A percentile compares a stretch with the other conserved stretches of the same genome.
These are phyloP conservation scores for Archips crataeganus DNA, from an alignment of 2,888 invertebrate genomes.

Conservation along the genomic window DNA sequence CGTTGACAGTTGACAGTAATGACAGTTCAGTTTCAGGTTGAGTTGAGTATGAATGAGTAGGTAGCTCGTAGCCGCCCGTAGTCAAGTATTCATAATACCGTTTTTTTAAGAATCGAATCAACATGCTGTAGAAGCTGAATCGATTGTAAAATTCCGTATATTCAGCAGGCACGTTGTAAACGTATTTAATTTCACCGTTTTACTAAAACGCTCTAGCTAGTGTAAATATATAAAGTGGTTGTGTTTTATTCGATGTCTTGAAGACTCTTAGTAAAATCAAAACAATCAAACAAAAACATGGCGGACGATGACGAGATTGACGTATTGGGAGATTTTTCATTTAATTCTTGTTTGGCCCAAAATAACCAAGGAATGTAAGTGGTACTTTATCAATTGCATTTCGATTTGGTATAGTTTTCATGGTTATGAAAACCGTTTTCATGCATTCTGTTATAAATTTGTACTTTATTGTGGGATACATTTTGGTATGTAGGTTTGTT, in stretches of 20 bases:
- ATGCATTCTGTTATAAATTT: constrained; percentile 27
- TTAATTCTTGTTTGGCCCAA: constrained; percentile 87
- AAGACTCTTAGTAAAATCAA: constrained; percentile 20
- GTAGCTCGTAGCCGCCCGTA: not conserved
- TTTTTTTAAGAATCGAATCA: constrained; percentile 1
- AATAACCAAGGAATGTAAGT: constrained; percentile 87
- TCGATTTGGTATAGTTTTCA: constrained; percentile 29
- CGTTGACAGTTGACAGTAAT: not conserved
- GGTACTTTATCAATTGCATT: not conserved
- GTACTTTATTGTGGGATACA: not conserved
- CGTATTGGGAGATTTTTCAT: constrained; percentile 89
- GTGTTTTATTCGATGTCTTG: not conserved
- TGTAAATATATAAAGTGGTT: not conserved
- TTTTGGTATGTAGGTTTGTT: constrained; percentile 44
- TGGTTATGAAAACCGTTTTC: no score
- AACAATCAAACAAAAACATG: constrained; percentile 69
- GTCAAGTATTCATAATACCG: not conserved
- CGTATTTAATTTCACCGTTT: no score
- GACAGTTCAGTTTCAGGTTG: no score
- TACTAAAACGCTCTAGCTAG: not conserved
- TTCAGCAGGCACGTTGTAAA: no score
- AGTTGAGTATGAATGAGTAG: no score
- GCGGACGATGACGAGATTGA: constrained; percentile 91
- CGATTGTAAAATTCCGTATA: not conserved
- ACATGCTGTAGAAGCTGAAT: not conserved